Conservation (phyloP, 2,113 vertebrate species). For the Sander lucioperca region DNA sequence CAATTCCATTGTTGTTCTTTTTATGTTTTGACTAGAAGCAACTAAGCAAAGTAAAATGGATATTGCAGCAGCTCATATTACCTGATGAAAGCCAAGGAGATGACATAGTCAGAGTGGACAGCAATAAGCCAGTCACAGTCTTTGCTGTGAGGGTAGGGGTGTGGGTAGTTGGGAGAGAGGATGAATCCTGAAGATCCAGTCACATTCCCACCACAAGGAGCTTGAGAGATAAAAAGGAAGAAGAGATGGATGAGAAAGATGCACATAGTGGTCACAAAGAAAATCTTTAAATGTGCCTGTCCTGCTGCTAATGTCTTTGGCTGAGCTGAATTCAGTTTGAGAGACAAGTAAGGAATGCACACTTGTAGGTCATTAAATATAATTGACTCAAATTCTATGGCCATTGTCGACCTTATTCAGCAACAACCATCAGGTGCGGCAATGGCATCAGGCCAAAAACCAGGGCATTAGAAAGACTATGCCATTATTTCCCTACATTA, state of each 20-base stretch:
- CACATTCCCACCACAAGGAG: slow-evolving; percentile 98
- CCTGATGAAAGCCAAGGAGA: slow-evolving; percentile 99
- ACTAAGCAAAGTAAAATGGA: background rate
- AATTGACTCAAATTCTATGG: slow-evolving; percentile 38
- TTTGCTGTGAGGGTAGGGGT: slow-evolving; percentile 98
- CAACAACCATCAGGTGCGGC: background rate
- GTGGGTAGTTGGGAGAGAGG: slow-evolving; percentile 97
- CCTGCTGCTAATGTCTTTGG: slow-evolving; percentile 2
- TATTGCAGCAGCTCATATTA: slow-evolving; percentile 61
- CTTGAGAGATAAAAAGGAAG: slow-evolving; percentile 76
- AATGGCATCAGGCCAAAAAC: background rate
- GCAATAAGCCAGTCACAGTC: slow-evolving; percentile 98
- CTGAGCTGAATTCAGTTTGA: slow-evolving; percentile 16
- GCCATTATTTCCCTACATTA: slow-evolving; percentile 4
- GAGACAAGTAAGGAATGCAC: background rate
- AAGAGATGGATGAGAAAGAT: slow-evolving; percentile 14
- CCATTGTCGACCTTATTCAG: slow-evolving; percentile 24
- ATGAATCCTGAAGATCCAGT: slow-evolving; percentile 98
- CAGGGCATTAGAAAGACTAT: slow-evolving; percentile 8
- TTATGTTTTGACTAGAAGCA: background rate
- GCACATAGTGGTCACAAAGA: background rate
- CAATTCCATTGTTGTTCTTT: background rate
- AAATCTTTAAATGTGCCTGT: background rate
- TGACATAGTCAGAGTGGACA: slow-evolving; percentile 96
- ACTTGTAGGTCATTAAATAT: slow-evolving; percentile 44